Percentiles rank a stretch among this genome's conserved stretches.
Conservation (phyloP, 2,888 invertebrate genomes). For the Leucoptera coffeella region DNA sequence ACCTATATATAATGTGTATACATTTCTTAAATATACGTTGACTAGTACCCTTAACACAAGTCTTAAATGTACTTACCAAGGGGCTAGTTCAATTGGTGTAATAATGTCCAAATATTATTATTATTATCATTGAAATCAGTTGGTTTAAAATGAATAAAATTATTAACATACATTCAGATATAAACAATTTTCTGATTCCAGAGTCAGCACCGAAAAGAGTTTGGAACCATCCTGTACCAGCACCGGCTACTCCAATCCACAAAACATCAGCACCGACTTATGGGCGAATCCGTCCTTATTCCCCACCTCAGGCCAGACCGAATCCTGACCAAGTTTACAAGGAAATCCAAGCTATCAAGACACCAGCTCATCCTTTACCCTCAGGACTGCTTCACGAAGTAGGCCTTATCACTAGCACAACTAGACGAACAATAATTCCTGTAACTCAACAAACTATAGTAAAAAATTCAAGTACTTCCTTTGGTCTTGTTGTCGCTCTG, state of each 20-base stretch:
- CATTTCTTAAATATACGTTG: no score
- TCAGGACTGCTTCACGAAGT: conserved; percentile 25
- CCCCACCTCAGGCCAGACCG: conserved; percentile 14
- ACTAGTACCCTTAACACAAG: no score
- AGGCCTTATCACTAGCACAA: conserved; percentile 12
- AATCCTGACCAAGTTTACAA: conserved; percentile 25
- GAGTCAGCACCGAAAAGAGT: conserved; percentile 11
- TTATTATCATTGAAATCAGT: no score
- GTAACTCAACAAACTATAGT: conserved; percentile 18
- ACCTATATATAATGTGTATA: no score
- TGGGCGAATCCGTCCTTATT: conserved; percentile 20
- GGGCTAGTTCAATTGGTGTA: no score
- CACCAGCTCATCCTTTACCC: conserved; percentile 21
- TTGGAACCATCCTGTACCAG: no score
- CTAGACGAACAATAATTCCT: conserved; percentile 13
- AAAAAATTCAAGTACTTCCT: conserved; percentile 54
- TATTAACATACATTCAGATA: no score
- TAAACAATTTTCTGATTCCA: not conserved
- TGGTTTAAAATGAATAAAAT: no score
- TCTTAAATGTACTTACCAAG: no score
- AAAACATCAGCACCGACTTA: conserved; percentile 18
- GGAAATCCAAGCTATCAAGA: conserved; percentile 33
- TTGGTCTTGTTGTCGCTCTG: conserved; percentile 57
- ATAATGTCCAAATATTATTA: no score
- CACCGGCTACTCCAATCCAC: conserved; percentile 14